phyloP scores from a whole-genome alignment of 2,888 invertebrate species.

The Dasysyrphus tricinctus region DNA sequence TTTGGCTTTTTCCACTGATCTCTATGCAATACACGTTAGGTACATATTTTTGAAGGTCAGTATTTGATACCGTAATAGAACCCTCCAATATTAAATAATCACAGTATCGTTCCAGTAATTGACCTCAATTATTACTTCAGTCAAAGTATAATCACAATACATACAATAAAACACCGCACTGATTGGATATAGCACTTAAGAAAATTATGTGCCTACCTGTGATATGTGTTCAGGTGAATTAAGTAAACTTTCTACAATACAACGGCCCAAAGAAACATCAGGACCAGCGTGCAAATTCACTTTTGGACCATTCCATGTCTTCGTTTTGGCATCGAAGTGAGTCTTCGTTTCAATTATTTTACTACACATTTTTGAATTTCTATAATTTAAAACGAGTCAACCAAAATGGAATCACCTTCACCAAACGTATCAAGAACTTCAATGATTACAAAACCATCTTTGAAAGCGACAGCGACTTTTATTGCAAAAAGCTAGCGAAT shows the following conservation, averaged over 20 bases:
- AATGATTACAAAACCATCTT: not conserved
- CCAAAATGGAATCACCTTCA: not conserved
- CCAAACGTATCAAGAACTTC: not conserved
- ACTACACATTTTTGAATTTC: constrained; percentile 7
- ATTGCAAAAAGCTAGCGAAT: not conserved
- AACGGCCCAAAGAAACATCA: constrained; percentile 36
- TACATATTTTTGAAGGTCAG: too few relatives aligned
- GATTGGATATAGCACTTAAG: constrained; percentile 3
- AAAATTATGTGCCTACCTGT: constrained; percentile 20
- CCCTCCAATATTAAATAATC: not conserved
- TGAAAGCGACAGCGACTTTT: not conserved
- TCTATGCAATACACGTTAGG: too few relatives aligned
- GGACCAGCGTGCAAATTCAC: not conserved
- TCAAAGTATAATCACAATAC: not conserved
- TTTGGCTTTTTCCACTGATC: too few relatives aligned
- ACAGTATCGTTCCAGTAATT: constrained; percentile 6
- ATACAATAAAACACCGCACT: not conserved
- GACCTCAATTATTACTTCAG: constrained; percentile 3
- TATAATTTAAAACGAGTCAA: not conserved
- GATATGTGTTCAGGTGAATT: constrained; percentile 37
- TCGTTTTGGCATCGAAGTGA: constrained; percentile 19
- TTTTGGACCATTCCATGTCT: constrained; percentile 44
- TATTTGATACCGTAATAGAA: not conserved
- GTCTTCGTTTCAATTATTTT: constrained; percentile 11
- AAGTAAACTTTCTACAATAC: constrained; percentile 27